These are phyloP conservation scores for Dynastes tityus DNA, from an alignment of 2,888 invertebrate species.

Conservation along the genomic window DNA sequence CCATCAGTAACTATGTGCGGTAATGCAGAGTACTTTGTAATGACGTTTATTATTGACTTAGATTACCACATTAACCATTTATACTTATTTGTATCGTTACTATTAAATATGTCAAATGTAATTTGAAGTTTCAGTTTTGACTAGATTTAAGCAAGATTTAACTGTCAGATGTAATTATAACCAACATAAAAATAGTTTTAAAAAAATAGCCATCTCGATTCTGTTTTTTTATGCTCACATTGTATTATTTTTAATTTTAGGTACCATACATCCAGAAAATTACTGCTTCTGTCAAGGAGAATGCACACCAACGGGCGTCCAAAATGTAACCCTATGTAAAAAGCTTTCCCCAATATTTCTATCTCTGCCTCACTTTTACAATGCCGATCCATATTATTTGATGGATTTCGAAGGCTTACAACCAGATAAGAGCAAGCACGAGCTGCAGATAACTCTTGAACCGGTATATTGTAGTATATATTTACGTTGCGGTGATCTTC, in stretches of 20 bases:
- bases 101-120: no score
- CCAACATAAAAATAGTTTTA: no score
- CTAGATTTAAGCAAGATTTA: no score
- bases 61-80: no score
- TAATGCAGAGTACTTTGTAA: no score
- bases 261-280: conserved; percentile 75
- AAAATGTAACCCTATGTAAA: conserved; percentile 86
- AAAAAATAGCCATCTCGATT: no score
- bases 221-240: no score
- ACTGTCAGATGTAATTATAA: no score
- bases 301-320: conserved; percentile 81
- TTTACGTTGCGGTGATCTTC: background rate
- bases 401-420: conserved; percentile 76
- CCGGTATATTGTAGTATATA: conserved; percentile 36
- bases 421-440: conserved; percentile 81
- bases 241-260: conserved; percentile 66
- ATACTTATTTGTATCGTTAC: no score
- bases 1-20: no score
- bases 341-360: conserved; percentile 79
- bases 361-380: conserved; percentile 86
- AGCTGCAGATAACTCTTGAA: conserved; percentile 85
- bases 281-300: conserved; percentile 82
- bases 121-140: no score
- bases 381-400: conserved; percentile 72
- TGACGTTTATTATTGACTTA: no score